phyloP scores from a whole-genome alignment of 1,140 invertebrate genomes.

The Cyphomyrmex costatus region DNA sequence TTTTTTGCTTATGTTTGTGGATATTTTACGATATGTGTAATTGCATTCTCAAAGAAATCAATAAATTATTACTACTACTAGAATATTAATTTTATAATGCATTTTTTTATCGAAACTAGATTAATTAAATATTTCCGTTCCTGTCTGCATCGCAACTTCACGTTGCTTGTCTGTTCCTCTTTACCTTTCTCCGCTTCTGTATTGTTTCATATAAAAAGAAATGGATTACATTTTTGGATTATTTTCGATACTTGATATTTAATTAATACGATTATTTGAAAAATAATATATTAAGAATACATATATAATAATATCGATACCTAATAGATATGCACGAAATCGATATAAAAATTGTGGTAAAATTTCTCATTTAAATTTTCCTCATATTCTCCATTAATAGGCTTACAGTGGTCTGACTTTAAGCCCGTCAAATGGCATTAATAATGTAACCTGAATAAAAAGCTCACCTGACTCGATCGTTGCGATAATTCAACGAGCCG shows the following conservation, averaged over 20 bases:
- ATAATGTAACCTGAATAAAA: not conserved
- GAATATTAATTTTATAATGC: not conserved
- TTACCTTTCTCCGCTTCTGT: too few species aligned
- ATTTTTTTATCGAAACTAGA: not conserved
- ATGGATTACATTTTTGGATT: not conserved
- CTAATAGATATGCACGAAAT: not conserved
- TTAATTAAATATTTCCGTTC: not conserved
- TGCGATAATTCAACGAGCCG: constrained; percentile 77
- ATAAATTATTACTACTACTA: too few species aligned
- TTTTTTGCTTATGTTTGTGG: too few species aligned
- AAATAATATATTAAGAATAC: not conserved
- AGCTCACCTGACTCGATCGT: constrained; percentile 78
- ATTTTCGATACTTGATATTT: not conserved
- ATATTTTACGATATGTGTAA: too few species aligned
- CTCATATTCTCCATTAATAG: not conserved
- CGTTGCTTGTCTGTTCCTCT: too few species aligned
- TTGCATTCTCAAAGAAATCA: too few species aligned
- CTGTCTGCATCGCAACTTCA: too few species aligned
- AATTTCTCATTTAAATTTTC: not conserved
- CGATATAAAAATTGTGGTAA: not conserved
- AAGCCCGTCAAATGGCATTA: not conserved
- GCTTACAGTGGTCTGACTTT: not conserved
- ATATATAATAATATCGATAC: not conserved
- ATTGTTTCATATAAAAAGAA: too few species aligned
- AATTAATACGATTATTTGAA: not conserved